Conservation (phyloP, 2,888 invertebrate species). For the Dasysyrphus albostriatus region DNA sequence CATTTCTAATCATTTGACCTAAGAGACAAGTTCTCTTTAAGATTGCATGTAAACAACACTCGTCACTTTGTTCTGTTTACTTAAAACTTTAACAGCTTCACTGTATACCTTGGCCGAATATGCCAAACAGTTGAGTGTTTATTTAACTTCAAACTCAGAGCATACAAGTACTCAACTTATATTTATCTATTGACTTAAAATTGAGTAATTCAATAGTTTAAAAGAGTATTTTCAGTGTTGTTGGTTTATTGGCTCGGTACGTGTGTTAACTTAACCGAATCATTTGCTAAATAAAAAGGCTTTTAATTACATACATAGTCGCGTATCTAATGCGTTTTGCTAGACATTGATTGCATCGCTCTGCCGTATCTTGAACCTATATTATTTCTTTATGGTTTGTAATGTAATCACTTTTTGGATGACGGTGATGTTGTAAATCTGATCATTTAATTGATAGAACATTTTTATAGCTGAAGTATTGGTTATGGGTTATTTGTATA, state of each 20-base stretch:
- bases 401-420: not conserved
- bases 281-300: conserved; percentile 9
- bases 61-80: conserved; percentile 5
- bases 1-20: not conserved
- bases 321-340: not conserved
- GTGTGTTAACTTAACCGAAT: conserved; percentile 58
- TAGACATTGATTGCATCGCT: not conserved
- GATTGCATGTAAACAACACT: not conserved
- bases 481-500: too few relatives aligned
- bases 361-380: not conserved
- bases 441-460: not conserved
- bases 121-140: not conserved
- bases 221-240: conserved; percentile 1
- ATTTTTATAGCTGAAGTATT: not conserved
- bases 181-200: not conserved
- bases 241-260: conserved; percentile 29
- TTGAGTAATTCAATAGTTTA: conserved; percentile 16
- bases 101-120: conserved; percentile 17
- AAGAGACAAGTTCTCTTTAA: not conserved
- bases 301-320: conserved; percentile 5
- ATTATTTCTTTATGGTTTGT: too few relatives aligned
- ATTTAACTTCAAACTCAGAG: not conserved
- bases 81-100: conserved; percentile 5
- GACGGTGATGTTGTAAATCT: not conserved
- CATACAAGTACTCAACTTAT: not conserved